Evolutionary conservation across 2,797 vertebrate genomes (phyloP).

Genomic region (Myoxocephalus aenaeus): DNA sequence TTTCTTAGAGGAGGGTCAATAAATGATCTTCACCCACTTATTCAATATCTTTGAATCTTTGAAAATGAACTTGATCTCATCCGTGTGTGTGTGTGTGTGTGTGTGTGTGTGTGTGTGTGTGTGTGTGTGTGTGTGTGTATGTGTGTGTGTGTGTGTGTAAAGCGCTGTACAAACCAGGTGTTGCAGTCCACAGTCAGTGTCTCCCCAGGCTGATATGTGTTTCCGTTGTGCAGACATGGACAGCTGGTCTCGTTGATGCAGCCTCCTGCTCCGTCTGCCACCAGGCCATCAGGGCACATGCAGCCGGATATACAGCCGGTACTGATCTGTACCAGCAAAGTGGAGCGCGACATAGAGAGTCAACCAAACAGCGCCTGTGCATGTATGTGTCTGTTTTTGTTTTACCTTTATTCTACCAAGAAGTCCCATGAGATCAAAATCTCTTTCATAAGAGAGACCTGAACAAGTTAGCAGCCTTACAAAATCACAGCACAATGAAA

Average conservation of each 20-base stretch:
- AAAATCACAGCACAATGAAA: background rate
- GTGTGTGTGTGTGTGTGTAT: background rate
- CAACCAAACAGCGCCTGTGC: background rate
- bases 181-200: conserved; percentile 90
- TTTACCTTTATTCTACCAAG: background rate
- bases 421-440: background rate
- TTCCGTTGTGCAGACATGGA: conserved; percentile 91
- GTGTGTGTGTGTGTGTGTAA: background rate
- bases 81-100: too few relatives aligned
- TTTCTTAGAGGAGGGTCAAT: too few relatives aligned
- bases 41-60: too few relatives aligned
- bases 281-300: conserved; percentile 86
- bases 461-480: background rate
- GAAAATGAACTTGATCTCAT: too few relatives aligned
- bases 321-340: conserved; percentile 83
- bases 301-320: conserved; percentile 90
- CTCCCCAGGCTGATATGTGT: conserved; percentile 84
- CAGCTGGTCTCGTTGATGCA: conserved; percentile 86
- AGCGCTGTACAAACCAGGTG: conserved; percentile 87
- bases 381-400: background rate
- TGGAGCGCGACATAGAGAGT: background rate
- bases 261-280: conserved; percentile 85
- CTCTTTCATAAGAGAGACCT: background rate
- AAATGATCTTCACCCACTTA: too few relatives aligned
- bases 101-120: too few relatives aligned